phyloP scores from a whole-genome alignment of 2,888 invertebrate genomes.

The Lacanobia oleracea region DNA sequence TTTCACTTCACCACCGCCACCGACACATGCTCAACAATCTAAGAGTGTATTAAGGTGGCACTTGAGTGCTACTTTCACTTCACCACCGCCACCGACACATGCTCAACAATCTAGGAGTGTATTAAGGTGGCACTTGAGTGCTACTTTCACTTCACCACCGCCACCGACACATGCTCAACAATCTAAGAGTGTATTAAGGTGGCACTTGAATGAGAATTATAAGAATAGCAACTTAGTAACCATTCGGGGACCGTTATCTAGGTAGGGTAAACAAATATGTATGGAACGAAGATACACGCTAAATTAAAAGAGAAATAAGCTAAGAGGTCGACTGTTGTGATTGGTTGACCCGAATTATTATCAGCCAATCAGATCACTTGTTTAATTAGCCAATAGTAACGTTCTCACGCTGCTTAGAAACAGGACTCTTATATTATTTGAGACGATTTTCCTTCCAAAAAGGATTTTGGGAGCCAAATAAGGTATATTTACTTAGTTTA shows the following conservation, averaged over 20 bases:
- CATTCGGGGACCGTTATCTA: too few species aligned
- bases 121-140: conserved; percentile 60
- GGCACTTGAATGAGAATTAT: too few species aligned
- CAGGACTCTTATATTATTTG: background rate
- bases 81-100: conserved; percentile 93
- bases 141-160: too few species aligned
- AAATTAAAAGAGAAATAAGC: background rate
- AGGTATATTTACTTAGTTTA: background rate
- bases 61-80: conserved; percentile 93
- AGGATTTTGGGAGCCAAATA: background rate
- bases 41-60: too few species aligned
- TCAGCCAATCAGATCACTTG: background rate
- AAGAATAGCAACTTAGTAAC: too few species aligned
- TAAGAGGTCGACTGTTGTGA: background rate
- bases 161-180: too few species aligned
- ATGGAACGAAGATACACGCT: too few species aligned
- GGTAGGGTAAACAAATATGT: too few species aligned
- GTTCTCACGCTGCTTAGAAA: background rate
- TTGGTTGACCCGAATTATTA: background rate
- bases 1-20: too few species aligned
- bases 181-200: too few species aligned
- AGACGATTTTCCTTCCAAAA: background rate
- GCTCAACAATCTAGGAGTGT: conserved; percentile 85
- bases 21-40: too few species aligned
- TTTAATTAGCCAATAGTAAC: background rate